Percentiles rank a stretch among this genome's conserved stretches.
Evolutionary conservation across 2,888 invertebrate species (phyloP).

Genomic region (Eulithis prunata): DNA sequence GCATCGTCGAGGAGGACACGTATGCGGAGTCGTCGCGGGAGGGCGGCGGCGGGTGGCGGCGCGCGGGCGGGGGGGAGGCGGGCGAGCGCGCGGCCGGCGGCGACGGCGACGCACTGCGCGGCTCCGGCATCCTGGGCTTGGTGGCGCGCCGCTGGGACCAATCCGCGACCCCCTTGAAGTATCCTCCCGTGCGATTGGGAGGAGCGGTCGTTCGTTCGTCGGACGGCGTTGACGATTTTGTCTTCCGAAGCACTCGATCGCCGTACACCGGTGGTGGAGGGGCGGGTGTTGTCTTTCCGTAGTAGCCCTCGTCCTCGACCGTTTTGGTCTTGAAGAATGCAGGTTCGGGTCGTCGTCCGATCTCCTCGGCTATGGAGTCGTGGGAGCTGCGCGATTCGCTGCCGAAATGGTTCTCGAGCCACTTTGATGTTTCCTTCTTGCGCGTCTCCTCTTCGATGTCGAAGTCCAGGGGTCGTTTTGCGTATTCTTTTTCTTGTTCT

Average conservation of each 20-base stretch:
- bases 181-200: conserved; percentile 79
- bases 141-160: conserved; percentile 89
- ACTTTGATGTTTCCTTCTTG: conserved; percentile 95
- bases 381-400: conserved; percentile 92
- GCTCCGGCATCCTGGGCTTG: conserved; percentile 80
- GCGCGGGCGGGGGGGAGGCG: conserved; percentile 72
- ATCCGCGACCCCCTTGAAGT: conserved; percentile 90
- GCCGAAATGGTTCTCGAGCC: conserved; percentile 96
- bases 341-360: conserved; percentile 85
- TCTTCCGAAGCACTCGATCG: conserved; percentile 78
- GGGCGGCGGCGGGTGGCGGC: conserved; percentile 78
- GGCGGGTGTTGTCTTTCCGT: conserved; percentile 74
- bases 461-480: conserved; percentile 92
- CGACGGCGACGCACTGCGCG: conserved; percentile 77
- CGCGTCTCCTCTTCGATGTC: conserved; percentile 95
- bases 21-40: conserved; percentile 84
- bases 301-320: conserved; percentile 73
- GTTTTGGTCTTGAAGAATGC: conserved; percentile 90
- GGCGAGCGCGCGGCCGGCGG: conserved; percentile 74
- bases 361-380: conserved; percentile 87
- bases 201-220: conserved; percentile 77
- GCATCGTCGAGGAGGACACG: conserved; percentile 83
- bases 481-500: conserved; percentile 89
- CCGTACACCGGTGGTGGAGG: conserved; percentile 76
- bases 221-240: conserved; percentile 81